Conservation (phyloP, 2,113 vertebrate genomes). For the Pterocles burchelli region DNA sequence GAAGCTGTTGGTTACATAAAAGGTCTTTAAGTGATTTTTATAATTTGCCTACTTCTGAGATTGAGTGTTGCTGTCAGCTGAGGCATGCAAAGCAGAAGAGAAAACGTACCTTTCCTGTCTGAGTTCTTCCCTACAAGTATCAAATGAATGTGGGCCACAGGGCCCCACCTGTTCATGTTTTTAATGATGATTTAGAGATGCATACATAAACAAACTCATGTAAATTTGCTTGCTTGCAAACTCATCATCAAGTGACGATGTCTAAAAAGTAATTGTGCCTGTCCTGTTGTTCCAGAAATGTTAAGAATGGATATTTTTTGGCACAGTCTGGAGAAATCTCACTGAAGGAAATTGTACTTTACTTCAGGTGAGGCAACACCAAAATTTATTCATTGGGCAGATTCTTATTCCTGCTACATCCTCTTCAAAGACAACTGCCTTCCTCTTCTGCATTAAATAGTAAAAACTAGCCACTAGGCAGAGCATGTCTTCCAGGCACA, state of each 20-base stretch:
- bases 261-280: background rate
- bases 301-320: background rate
- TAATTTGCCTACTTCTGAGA: background rate
- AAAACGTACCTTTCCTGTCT: background rate
- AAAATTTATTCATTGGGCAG: background rate
- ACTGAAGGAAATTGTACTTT: background rate
- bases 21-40: background rate
- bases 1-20: background rate
- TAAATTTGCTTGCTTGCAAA: background rate
- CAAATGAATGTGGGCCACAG: background rate
- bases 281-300: background rate
- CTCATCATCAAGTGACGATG: background rate
- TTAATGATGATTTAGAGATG: background rate
- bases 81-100: background rate
- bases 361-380: background rate
- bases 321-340: background rate
- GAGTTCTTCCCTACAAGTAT: background rate
- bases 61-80: background rate
- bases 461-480: background rate
- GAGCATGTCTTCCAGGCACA: background rate
- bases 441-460: background rate
- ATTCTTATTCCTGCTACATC: background rate
- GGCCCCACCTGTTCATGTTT: fast-evolving
- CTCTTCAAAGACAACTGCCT: background rate
- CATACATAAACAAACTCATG: background rate